These are phyloP conservation scores for Trypoxylus dichotomus DNA, from an alignment of 1,140 invertebrate species.

Conservation along the genomic window DNA sequence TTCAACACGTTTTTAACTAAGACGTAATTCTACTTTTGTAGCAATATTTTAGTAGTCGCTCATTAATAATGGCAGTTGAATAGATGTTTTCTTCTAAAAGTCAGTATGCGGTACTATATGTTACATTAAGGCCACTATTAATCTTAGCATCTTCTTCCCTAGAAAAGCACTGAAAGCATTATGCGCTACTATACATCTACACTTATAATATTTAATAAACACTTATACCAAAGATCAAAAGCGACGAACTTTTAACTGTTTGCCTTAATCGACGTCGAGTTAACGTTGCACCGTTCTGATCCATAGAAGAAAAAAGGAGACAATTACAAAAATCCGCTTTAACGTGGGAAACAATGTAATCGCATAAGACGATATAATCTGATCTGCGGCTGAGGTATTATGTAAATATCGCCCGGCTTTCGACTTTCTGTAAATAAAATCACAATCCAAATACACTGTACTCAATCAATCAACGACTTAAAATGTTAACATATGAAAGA, in stretches of 20 bases:
- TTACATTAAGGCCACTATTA: background rate
- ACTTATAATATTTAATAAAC: background rate
- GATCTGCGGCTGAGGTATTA: slow-evolving; percentile 4
- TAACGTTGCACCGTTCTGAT: background rate
- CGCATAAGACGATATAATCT: slow-evolving; percentile 1
- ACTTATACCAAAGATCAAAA: background rate
- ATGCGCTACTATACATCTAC: background rate
- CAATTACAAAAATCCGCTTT: background rate
- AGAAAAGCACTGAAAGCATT: background rate
- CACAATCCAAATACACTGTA: slow-evolving; percentile 12
- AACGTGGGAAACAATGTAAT: slow-evolving; percentile 16
- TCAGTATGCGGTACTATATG: background rate
- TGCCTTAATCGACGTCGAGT: background rate
- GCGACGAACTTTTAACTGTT: background rate
- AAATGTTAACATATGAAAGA: slow-evolving; percentile 22
- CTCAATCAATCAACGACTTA: slow-evolving; percentile 19
- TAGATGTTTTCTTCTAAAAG: background rate
- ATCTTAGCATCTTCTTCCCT: background rate
- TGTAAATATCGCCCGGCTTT: slow-evolving; percentile 13
- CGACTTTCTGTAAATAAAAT: slow-evolving; percentile 14
- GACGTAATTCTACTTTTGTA: too few species aligned
- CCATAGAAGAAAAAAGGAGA: background rate
- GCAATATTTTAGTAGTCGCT: background rate
- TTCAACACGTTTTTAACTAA: too few species aligned
- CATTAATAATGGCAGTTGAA: background rate